phyloP scores from a whole-genome alignment of 2,797 vertebrate species.

The Macroramphosus scolopax region DNA sequence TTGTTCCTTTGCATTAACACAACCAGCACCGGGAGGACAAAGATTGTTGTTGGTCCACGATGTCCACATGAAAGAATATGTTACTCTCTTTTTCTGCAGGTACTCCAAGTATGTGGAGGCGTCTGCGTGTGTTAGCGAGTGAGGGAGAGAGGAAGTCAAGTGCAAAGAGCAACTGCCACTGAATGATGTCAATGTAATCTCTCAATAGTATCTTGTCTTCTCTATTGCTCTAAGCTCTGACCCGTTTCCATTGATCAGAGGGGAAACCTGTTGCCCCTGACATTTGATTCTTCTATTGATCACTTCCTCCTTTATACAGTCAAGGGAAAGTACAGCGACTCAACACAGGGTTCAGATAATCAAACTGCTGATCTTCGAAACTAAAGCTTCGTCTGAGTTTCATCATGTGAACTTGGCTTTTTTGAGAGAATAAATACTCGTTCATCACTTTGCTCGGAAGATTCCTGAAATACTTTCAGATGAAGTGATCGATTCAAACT shows the following conservation, averaged over 20 bases:
- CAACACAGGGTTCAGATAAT: conserved; percentile 64
- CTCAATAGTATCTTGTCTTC: conserved; percentile 79
- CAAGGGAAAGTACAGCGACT: conserved; percentile 72
- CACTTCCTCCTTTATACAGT: conserved; percentile 83
- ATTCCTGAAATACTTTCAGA: conserved; percentile 5
- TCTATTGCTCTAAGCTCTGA: conserved; percentile 75
- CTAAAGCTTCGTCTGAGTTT: not conserved
- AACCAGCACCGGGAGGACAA: not conserved
- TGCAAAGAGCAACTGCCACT: conserved; percentile 57
- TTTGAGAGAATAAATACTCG: not conserved
- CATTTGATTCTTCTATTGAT: conserved; percentile 83
- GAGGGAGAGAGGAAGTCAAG: conserved; percentile 39
- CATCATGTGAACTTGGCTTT: not conserved
- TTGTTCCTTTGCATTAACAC: conserved; percentile 43
- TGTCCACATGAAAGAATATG: too few relatives aligned
- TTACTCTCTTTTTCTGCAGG: too few relatives aligned
- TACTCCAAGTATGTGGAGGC: conserved; percentile 7
- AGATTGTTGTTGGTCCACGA: too few relatives aligned
- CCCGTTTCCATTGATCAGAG: conserved; percentile 82
- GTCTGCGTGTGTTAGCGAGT: conserved; percentile 25
- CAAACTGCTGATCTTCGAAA: conserved; percentile 53
- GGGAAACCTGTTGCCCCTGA: conserved; percentile 80
- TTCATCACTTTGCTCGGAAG: not conserved
- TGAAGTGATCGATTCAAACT: conserved; percentile 27
- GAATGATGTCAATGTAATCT: conserved; percentile 78